phyloP scores from a whole-genome alignment of 1,140 invertebrate genomes.

The Mactra quadrangularis region DNA sequence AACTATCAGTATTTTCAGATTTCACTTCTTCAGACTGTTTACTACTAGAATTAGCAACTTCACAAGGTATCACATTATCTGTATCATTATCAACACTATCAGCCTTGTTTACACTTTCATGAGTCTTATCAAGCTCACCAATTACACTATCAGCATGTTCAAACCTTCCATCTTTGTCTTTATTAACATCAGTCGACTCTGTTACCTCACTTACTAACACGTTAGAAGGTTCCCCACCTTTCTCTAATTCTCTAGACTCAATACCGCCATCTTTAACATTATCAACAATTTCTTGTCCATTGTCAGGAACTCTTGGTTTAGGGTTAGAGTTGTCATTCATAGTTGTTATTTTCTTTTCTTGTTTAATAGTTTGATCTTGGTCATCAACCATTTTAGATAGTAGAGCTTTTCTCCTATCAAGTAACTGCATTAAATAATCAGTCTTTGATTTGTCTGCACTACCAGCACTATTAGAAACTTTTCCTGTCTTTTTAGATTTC shows the following conservation, averaged over 20 bases:
- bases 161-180: neutral
- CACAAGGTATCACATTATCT: too few relatives aligned
- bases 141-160: too few relatives aligned
- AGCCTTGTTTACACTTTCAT: neutral
- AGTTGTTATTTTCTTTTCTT: neutral
- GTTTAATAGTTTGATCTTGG: neutral
- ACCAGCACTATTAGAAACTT: neutral
- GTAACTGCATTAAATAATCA: slow-evolving; percentile 58
- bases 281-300: too few relatives aligned
- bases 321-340: neutral
- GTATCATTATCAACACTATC: neutral
- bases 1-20: too few relatives aligned
- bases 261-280: too few relatives aligned
- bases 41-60: too few relatives aligned
- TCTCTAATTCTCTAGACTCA: too few relatives aligned
- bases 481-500: slow-evolving; percentile 8
- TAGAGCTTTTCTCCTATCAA: slow-evolving; percentile 52
- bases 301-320: neutral
- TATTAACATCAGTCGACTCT: neutral
- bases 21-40: too few relatives aligned
- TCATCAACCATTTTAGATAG: slow-evolving; percentile 47
- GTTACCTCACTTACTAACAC: neutral
- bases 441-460: slow-evolving; percentile 30
- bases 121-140: neutral
- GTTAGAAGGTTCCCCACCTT: too few relatives aligned